phyloP scores from a whole-genome alignment of 2,888 invertebrate species.

The Pogonocherus hispidulus region DNA sequence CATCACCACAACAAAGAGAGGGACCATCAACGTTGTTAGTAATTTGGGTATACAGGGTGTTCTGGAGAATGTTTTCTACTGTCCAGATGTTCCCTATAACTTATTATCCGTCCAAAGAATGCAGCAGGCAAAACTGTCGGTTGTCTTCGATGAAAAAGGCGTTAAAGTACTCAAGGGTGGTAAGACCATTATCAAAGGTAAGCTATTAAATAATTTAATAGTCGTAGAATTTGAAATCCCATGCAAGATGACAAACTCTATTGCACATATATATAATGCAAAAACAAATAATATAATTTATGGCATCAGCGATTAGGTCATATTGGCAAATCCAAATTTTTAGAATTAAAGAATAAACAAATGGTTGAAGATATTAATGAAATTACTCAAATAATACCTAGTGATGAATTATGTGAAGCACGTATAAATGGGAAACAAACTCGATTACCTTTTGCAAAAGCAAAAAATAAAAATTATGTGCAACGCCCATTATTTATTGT shows the following conservation, averaged over 20 bases:
- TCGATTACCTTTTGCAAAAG: slow-evolving; percentile 1
- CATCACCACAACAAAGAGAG: slow-evolving; percentile 49
- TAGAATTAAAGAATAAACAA: slow-evolving; percentile 30
- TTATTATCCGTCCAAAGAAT: too few species aligned
- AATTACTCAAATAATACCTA: slow-evolving; percentile 26
- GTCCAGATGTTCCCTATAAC: too few species aligned
- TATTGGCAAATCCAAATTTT: slow-evolving; percentile 32
- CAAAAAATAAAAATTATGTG: slow-evolving; percentile 11
- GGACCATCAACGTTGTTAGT: slow-evolving; percentile 52
- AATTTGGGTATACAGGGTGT: slow-evolving; percentile 47
- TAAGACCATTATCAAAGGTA: background rate
- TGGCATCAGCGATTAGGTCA: background rate
- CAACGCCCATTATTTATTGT: slow-evolving; percentile 29
- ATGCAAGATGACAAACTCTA: background rate
- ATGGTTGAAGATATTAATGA: slow-evolving; percentile 22
- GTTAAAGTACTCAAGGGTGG: background rate
- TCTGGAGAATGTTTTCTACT: slow-evolving; percentile 53
- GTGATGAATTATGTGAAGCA: slow-evolving; percentile 20
- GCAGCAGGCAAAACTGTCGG: too few species aligned
- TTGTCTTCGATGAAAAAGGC: slow-evolving; percentile 32
- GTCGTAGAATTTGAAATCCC: background rate
- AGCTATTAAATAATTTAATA: too few species aligned
- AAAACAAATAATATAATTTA: too few species aligned
- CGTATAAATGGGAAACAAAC: slow-evolving; percentile 14
- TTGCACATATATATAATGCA: too few species aligned